A percentile compares a stretch with the other conserved stretches of the same genome.
phyloP scores from a whole-genome alignment of 1,140 invertebrate genomes.

The Drosophila persimilis region DNA sequence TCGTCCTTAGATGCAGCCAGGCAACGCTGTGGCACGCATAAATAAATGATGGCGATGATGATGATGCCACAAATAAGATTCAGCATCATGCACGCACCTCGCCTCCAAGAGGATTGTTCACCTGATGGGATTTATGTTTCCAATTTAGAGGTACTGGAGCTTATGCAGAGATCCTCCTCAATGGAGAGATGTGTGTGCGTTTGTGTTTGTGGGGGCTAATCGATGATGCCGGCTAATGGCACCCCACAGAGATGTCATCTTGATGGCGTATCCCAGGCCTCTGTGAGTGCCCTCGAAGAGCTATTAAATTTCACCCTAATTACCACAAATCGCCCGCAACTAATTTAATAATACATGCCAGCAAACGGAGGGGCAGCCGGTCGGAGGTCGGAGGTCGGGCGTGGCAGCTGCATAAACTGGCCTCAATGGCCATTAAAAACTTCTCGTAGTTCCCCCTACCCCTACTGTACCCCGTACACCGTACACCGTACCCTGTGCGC shows the following conservation, averaged over 20 bases:
- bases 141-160: too few species aligned
- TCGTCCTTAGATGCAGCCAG: constrained; percentile 50
- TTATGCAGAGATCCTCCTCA: too few species aligned
- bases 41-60: constrained; percentile 68
- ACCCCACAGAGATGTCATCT: too few species aligned
- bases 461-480: constrained; percentile 5
- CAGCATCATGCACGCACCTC: constrained; percentile 51
- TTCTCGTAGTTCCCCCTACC: constrained; percentile 26
- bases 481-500: background rate
- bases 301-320: constrained; percentile 74
- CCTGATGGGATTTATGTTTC: constrained; percentile 4
- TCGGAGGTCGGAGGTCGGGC: constrained; percentile 9
- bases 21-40: constrained; percentile 59
- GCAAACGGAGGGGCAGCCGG: constrained; percentile 34
- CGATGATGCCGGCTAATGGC: too few species aligned
- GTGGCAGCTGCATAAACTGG: constrained; percentile 75
- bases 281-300: constrained; percentile 32
- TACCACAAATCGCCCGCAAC: constrained; percentile 79
- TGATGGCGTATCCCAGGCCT: too few species aligned
- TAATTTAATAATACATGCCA: constrained; percentile 78
- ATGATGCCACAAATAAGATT: constrained; percentile 62
- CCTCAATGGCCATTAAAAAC: constrained; percentile 75
- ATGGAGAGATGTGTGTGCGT: too few species aligned
- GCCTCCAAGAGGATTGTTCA: constrained; percentile 21
- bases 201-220: too few species aligned